Evolutionary conservation across 2,113 vertebrate genomes (phyloP), one percentile per base, ranked within the genome.

Genomic region (Cavia aperea): DNA sequence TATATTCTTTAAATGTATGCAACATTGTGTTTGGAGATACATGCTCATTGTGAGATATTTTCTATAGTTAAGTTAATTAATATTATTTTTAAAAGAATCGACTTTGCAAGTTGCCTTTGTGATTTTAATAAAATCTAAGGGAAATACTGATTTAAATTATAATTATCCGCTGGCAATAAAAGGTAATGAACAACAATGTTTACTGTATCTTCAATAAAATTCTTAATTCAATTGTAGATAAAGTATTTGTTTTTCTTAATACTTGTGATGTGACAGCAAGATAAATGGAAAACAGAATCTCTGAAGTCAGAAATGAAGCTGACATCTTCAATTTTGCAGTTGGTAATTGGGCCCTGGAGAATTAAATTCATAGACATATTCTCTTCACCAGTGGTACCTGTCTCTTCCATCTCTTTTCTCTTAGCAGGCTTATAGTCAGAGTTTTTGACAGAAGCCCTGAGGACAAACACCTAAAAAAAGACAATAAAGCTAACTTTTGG

Each of bases 261-360:
- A 72, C 85, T 94, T 96, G 83, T 87, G 91, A 75, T 75, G 82
- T 63, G 60, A 54, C 29, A 90, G 75, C 87, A 96, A 96, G 93
- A 91, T 68, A 81, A 95, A 95, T 95, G 62, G 93, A 94, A 86
- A 94, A 94, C 49, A 54, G 92, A 96, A 81, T 63, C 49, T 95
- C 89, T 96, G 96, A 93, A 96, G 95, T 93, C 0, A 70, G 88
- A 94, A 95, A 84, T 0, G 1, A 43, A 78, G 96, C 86, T 85
- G 84, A 39, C 87, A 94, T 92, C 91, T 96, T 97, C 95, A 92
- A 24, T 95, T 95, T 46, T 81, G 92, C 94, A 95, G 89, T 70
- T 94, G 88, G 87, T 97, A 97, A 98, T 98, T 97, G 96, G 93
- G 78, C 97, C 97, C 97, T 90, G 73, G 95, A 97, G 97, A 96